A percentile compares a stretch with the other conserved stretches of the same genome.
These are phyloP conservation scores for Lysandra coridon DNA, from an alignment of 2,888 invertebrate species.

Conservation along the genomic window DNA sequence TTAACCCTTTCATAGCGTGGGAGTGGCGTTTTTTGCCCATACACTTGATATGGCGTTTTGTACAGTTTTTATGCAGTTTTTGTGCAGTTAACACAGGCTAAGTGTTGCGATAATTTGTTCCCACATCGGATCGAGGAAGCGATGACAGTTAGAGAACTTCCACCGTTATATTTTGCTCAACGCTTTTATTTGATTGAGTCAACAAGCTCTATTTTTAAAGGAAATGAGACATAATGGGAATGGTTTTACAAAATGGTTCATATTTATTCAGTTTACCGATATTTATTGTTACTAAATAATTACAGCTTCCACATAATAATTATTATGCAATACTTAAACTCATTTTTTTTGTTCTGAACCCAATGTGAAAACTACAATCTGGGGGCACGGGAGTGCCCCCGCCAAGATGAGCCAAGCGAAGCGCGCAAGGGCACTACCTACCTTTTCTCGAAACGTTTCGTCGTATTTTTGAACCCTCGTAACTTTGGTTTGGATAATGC, in stretches of 20 bases:
- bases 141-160: conserved; percentile 71
- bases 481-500: too few species aligned
- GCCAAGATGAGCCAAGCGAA: too few species aligned
- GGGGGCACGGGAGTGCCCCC: too few species aligned
- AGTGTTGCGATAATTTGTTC: conserved; percentile 81
- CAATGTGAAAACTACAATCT: neutral
- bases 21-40: conserved; percentile 66
- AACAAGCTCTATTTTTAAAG: conserved; percentile 17
- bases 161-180: conserved; percentile 54
- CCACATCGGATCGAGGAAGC: conserved; percentile 70
- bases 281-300: neutral
- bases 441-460: too few species aligned
- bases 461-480: too few species aligned
- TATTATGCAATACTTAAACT: neutral
- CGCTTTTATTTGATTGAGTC: conserved; percentile 28
- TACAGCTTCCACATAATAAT: neutral
- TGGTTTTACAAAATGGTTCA: neutral
- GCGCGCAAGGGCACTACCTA: too few species aligned
- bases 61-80: conserved; percentile 65
- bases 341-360: neutral
- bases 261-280: neutral
- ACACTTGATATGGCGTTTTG: conserved; percentile 55
- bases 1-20: conserved; percentile 78
- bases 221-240: neutral
- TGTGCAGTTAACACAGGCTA: conserved; percentile 51